phyloP scores from a whole-genome alignment of 2,888 invertebrate species.

The Leptinotarsa haldemani region DNA sequence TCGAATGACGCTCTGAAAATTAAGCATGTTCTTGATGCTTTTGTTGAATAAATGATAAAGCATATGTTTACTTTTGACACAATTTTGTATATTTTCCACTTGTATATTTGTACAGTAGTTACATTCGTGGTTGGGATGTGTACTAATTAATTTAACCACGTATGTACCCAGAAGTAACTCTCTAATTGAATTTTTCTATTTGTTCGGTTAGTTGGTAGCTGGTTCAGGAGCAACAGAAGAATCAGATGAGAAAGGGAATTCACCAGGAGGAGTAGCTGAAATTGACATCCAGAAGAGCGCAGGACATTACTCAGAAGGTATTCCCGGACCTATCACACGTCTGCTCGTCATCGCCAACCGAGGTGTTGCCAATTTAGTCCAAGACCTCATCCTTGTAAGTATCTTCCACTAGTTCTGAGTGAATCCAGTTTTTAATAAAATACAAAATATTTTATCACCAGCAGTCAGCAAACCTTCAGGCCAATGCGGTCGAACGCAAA shows the following conservation, averaged over 20 bases:
- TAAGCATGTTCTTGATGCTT: no score
- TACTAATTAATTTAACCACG: conserved; percentile 3
- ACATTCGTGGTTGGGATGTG: conserved; percentile 14
- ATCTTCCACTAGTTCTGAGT: not conserved
- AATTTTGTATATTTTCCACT: not conserved
- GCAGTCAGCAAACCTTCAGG: no score
- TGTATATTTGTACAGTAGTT: conserved; percentile 15
- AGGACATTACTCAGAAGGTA: conserved; percentile 79
- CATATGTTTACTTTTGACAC: not conserved
- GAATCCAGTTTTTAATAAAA: no score
- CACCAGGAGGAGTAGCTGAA: conserved; percentile 69
- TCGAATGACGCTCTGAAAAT: no score
- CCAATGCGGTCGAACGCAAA: no score
- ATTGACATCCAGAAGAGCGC: conserved; percentile 69
- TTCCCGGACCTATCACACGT: conserved; percentile 88
- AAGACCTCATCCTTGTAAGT: conserved; percentile 87
- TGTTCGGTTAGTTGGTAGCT: conserved; percentile 77
- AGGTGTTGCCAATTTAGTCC: conserved; percentile 87
- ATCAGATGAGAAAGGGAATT: conserved; percentile 70
- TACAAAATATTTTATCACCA: no score
- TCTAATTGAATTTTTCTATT: not conserved
- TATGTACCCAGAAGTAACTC: not conserved
- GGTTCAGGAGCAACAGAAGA: conserved; percentile 78
- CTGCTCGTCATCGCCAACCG: conserved; percentile 89
- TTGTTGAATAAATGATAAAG: no score